Percentiles rank a stretch among this genome's conserved stretches.
These are phyloP conservation scores for Epistrophe eligans DNA, from an alignment of 2,888 invertebrate species.

Conservation along the genomic window DNA sequence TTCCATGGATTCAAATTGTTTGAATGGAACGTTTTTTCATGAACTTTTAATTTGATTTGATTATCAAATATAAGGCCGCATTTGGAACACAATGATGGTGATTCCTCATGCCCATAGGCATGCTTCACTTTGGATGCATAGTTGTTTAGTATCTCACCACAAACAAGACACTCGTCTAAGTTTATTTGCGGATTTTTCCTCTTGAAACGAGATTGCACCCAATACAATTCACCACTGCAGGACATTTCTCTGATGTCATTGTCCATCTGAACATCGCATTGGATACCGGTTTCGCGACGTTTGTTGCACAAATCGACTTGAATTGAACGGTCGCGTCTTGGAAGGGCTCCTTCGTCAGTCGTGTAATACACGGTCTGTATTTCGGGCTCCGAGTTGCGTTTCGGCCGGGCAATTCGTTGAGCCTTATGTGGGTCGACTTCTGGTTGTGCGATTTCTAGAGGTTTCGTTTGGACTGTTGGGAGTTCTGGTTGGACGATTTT, in stretches of 20 bases:
- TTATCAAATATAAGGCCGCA: conserved; percentile 32
- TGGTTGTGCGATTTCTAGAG: neutral
- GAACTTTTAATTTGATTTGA: conserved; percentile 1
- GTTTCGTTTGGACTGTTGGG: neutral
- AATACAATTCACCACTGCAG: neutral
- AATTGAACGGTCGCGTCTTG: conserved; percentile 37
- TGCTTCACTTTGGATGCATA: conserved; percentile 31
- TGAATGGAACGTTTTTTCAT: conserved; percentile 36
- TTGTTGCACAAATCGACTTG: conserved; percentile 20
- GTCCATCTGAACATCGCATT: conserved; percentile 52
- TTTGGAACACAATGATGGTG: conserved; percentile 20
- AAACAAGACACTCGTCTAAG: conserved; percentile 45
- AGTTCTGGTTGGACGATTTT: neutral
- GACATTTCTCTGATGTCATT: neutral
- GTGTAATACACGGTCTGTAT: conserved; percentile 35
- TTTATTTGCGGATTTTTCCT: neutral
- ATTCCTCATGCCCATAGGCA: neutral
- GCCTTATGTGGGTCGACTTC: neutral
- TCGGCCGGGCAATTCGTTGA: neutral
- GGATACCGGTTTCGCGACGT: conserved; percentile 4
- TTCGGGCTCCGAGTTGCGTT: neutral
- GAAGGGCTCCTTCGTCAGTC: neutral
- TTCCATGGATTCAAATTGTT: neutral
- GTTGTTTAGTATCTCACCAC: conserved; percentile 44
- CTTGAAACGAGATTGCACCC: neutral